Base-by-base conservation (phyloP, 2,888 invertebrate genomes). In the Andricus curvator region DNA sequence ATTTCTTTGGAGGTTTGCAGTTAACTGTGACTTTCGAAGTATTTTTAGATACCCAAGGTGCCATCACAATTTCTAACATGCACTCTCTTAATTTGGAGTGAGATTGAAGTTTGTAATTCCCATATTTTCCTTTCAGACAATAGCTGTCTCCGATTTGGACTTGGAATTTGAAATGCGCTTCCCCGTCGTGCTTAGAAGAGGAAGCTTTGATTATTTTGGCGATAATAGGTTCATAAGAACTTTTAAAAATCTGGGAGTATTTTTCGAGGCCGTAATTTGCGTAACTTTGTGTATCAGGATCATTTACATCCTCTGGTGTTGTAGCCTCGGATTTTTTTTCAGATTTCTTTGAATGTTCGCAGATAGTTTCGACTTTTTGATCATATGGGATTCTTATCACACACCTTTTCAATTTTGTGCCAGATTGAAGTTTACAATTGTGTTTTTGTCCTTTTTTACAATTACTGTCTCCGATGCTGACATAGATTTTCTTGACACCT, bases 401-500 rank as follows among this genome's bases (percentile, higher is more conserved):
- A 87, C 95, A 95, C 22, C 89, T 85, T 25, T 87, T 87, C 3
- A 84, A 79, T 41, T 89, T 87, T 8, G 87, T 87, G 37, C 89
- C 88, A 9, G 90, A 84, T 60, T 90, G 87, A 67, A 91, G 81
- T 65, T 88, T 82, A 64, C 91, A 91, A 51, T 87, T 86, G n/a
- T 88, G 86, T 67, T 87, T 85, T 70, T 60, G 17, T 5, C 90
- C 90, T 84, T 93, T 94, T 13, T 91, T 88, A 85, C 95, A 95
- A 80, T 93, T 93, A 3, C 95, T 94, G 67, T 94, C 93, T 17
- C 94, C 95, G 15, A 96, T 91, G 84, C 94, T 93, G 76, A 95
- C 94, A 82, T 94, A 94, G 60, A 96, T 94, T 87, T 94, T 94
- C 41, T 94, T 95, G 76, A 94, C 87, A 44, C 95, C 95, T 67